phyloP scores from a whole-genome alignment of 2,113 vertebrate species.

The Thamnophis sirtalis region DNA sequence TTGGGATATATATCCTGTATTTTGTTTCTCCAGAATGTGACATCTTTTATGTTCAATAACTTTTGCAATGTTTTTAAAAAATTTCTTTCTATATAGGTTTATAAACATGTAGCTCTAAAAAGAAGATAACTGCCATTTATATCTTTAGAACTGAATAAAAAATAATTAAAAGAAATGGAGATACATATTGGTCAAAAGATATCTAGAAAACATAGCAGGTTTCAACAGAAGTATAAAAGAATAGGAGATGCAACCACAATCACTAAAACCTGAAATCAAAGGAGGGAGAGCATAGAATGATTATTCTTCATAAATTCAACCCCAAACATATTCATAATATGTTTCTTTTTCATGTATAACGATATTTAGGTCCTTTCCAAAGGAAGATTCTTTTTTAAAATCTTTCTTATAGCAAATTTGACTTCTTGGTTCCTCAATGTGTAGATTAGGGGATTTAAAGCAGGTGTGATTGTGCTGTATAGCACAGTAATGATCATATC shows the following conservation, averaged over 20 bases:
- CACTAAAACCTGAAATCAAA: neutral
- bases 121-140: neutral
- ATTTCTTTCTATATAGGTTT: too few relatives aligned
- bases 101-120: too few relatives aligned
- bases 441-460: constrained; percentile 56
- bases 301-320: neutral
- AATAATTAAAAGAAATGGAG: neutral
- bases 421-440: constrained; percentile 55
- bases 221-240: neutral
- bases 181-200: too few relatives aligned
- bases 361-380: neutral
- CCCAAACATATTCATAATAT: neutral
- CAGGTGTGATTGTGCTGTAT: constrained; percentile 26
- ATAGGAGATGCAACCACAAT: neutral
- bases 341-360: neutral
- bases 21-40: too few relatives aligned
- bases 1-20: too few relatives aligned
- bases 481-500: constrained; percentile 5
- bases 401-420: constrained; percentile 39
- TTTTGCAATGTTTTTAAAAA: too few relatives aligned
- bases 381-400: neutral
- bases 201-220: too few relatives aligned
- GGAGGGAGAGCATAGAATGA: neutral
- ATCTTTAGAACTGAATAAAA: neutral
- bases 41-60: too few relatives aligned